These are phyloP conservation scores for Drosophila imparisetae DNA, from an alignment of 2,888 invertebrate genomes.

Conservation along the genomic window DNA sequence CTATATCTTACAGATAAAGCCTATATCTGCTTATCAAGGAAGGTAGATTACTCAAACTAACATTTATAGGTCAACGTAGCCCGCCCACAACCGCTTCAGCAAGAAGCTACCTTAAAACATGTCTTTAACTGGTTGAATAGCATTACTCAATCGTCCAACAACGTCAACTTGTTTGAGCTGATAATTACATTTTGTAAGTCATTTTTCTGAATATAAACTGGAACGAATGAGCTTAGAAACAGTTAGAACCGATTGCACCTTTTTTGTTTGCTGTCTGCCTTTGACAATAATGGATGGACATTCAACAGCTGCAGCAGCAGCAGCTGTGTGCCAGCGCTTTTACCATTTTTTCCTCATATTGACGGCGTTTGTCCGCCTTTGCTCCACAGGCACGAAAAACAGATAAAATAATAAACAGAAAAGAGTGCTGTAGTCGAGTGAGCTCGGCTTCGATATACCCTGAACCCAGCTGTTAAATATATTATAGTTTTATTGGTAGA, in stretches of 20 bases:
- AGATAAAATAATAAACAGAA: not conserved
- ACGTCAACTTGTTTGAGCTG: not conserved
- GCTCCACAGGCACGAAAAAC: conserved; percentile 16
- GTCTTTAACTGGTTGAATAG: not conserved
- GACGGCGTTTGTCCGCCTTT: conserved; percentile 17
- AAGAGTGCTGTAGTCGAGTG: no score
- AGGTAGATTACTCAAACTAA: not conserved
- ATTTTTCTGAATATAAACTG: not conserved
- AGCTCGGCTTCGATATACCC: no score
- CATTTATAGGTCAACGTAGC: not conserved
- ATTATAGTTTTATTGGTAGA: no score
- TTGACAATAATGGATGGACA: conserved; percentile 21
- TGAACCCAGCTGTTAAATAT: no score
- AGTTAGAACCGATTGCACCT: conserved; percentile 12
- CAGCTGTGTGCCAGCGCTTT: conserved; percentile 15
- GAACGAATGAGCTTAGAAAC: not conserved
- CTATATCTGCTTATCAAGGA: not conserved
- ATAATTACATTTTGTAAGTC: not conserved
- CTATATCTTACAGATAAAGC: not conserved
- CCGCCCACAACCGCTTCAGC: not conserved
- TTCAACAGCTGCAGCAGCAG: conserved; percentile 15
- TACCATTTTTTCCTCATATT: conserved; percentile 14
- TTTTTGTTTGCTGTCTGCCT: conserved; percentile 13
- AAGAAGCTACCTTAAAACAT: not conserved
- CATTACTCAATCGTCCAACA: not conserved